Conservation (phyloP, 1,140 invertebrate species). For the Sitophilus oryzae region DNA sequence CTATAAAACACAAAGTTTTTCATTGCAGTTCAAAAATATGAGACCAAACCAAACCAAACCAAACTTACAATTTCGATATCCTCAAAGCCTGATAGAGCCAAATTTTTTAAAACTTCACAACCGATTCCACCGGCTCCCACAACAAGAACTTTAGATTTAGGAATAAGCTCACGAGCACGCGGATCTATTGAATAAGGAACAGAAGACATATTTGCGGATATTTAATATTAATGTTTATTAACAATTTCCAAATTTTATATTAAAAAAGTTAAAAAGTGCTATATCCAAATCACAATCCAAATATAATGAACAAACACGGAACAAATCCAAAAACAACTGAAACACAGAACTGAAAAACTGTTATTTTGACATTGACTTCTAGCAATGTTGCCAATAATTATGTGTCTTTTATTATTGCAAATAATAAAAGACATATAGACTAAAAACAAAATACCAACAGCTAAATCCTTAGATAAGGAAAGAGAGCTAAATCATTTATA, state of each 20-base stretch:
- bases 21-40: neutral
- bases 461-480: too few species aligned
- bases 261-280: neutral
- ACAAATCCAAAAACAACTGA: too few species aligned
- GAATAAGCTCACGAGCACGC: conserved; percentile 23
- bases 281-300: neutral
- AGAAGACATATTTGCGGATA: conserved; percentile 2
- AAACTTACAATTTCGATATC: conserved; percentile 89
- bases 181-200: conserved; percentile 22
- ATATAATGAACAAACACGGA: neutral
- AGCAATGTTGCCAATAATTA: too few species aligned
- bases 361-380: neutral
- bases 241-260: neutral
- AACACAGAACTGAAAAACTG: neutral
- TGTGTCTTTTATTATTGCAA: too few species aligned
- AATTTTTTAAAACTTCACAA: conserved; percentile 97
- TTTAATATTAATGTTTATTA: neutral
- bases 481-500: too few species aligned
- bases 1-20: conserved; percentile 48
- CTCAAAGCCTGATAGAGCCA: conserved; percentile 89
- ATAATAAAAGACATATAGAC: too few species aligned
- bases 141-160: conserved; percentile 56
- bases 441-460: too few species aligned
- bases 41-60: neutral
- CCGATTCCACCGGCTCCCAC: conserved; percentile 99